Evolutionary conservation across 2,113 vertebrate genomes (phyloP).

Genomic region (Poecilia latipinna): DNA sequence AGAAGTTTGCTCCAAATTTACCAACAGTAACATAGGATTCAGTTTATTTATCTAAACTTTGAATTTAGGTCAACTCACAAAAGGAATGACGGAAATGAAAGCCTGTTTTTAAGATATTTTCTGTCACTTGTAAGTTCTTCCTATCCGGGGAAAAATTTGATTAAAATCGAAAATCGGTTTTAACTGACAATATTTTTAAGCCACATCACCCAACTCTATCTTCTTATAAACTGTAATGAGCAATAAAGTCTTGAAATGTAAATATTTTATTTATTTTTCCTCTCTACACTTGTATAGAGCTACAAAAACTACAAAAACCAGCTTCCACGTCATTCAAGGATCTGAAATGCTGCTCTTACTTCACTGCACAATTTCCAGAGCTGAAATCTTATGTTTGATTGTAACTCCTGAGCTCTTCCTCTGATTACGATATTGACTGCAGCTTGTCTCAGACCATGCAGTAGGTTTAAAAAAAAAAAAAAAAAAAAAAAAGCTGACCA

Average conservation of each 20-base stretch:
- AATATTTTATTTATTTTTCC: not conserved
- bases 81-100: too few species aligned
- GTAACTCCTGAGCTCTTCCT: not conserved
- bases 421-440: not conserved
- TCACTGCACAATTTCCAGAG: not conserved
- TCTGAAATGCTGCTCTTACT: not conserved
- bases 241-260: not conserved
- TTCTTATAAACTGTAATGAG: too few species aligned
- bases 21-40: too few species aligned
- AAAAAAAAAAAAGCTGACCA: not conserved
- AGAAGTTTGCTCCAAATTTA: too few species aligned
- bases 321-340: not conserved
- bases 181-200: too few species aligned
- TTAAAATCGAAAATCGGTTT: too few species aligned
- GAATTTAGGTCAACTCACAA: too few species aligned
- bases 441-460: not conserved
- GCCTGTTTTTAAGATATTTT: too few species aligned
- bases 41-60: too few species aligned
- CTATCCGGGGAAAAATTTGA: too few species aligned
- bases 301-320: not conserved
- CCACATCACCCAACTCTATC: too few species aligned
- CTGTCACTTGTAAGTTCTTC: too few species aligned
- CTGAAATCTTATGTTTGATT: not conserved
- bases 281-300: not conserved
- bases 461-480: not conserved